Evolutionary conservation across 2,888 invertebrate species (phyloP).

Genomic region (Scaptomyza tumidula): DNA sequence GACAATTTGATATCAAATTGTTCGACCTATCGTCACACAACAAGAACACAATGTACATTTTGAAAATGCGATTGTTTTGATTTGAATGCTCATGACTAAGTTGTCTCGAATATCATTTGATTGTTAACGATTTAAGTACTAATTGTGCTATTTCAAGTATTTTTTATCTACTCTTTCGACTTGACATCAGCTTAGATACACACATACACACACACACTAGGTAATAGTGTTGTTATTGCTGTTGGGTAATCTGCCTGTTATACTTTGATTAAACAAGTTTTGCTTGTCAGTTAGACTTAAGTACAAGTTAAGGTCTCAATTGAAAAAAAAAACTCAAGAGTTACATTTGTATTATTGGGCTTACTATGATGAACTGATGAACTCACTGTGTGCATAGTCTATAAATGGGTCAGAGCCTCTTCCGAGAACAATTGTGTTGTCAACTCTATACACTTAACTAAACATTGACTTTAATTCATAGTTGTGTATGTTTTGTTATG

Average conservation of each 20-base stretch:
- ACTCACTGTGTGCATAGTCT: background rate
- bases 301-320: background rate
- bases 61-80: too few species aligned
- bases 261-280: too few species aligned
- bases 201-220: too few species aligned
- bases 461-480: constrained; percentile 11
- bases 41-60: background rate
- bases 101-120: too few species aligned
- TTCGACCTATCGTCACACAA: too few species aligned
- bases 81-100: background rate
- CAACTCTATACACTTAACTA: background rate
- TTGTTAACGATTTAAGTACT: background rate
- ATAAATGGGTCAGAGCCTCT: constrained; percentile 32
- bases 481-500: constrained; percentile 1
- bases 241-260: background rate
- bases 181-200: too few species aligned
- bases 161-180: background rate
- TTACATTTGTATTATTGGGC: background rate
- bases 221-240: background rate
- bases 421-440: constrained; percentile 5
- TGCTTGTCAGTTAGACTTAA: background rate
- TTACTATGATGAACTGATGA: background rate
- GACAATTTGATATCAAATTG: too few species aligned
- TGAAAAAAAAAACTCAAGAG: background rate
- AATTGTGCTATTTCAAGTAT: background rate